A percentile compares a stretch with the other conserved stretches of the same genome.
phyloP scores from a whole-genome alignment of 2,888 invertebrate species.

The Dynastes maya region DNA sequence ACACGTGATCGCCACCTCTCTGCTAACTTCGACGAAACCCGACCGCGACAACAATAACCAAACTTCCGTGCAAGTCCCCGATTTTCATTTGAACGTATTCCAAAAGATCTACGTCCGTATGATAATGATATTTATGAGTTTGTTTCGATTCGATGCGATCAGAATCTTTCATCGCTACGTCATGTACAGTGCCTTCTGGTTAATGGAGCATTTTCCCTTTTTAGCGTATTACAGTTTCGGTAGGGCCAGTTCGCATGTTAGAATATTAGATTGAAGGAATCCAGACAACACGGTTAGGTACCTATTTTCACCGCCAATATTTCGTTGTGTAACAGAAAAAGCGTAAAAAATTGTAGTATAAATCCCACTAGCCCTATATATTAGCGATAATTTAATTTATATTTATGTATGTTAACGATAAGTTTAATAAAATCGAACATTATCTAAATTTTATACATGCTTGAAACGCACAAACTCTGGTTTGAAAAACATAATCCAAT shows the following conservation, averaged over 20 bases:
- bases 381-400: too few species aligned
- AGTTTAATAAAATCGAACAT: too few species aligned
- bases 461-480: too few species aligned
- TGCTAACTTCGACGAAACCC: slow-evolving; percentile 43
- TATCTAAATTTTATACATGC: too few species aligned
- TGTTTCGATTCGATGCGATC: slow-evolving; percentile 68
- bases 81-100: slow-evolving; percentile 37
- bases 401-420: too few species aligned
- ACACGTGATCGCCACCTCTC: slow-evolving; percentile 64
- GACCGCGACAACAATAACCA: slow-evolving; percentile 53
- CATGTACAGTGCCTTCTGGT: slow-evolving; percentile 74
- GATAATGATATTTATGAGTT: slow-evolving; percentile 40
- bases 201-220: slow-evolving; percentile 81
- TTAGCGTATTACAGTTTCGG: slow-evolving; percentile 80
- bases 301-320: too few species aligned
- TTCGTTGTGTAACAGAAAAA: too few species aligned
- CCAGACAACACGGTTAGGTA: too few species aligned
- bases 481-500: too few species aligned
- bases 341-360: too few species aligned
- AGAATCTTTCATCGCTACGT: slow-evolving; percentile 77
- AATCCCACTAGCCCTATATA: too few species aligned
- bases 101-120: slow-evolving; percentile 46
- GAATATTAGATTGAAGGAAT: not conserved
- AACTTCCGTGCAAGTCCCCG: not conserved
- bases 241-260: slow-evolving; percentile 36